Base-by-base conservation (phyloP, 2,888 invertebrate genomes). In the Dendrolimus houi region DNA sequence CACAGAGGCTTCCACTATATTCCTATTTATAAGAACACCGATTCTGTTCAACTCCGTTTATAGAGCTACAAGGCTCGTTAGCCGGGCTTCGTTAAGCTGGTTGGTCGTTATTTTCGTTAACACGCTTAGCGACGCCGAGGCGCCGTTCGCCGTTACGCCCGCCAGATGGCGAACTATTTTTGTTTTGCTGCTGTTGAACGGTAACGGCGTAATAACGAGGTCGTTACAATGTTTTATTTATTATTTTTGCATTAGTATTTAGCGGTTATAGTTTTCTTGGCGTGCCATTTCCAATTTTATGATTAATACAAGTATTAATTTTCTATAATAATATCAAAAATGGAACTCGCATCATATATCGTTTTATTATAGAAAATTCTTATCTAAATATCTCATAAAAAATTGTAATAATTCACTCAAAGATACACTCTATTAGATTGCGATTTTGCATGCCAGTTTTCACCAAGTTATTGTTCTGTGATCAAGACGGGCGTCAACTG, bases 31-130 rank as follows among this genome's bases (percentile, higher is more conserved):
- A 63, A 68, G 75, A 71, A 79, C 58, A 71, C 75, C 74, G 74
- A 72, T 62, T 62, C 59, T 61, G 60, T 60, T 59, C 41, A 55
- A 59, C 70, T 68, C 67, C 74, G 83, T 80, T 79, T 79, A 79
- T 67, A 62, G 79, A 72, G 70, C 72, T 74, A 47, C 47, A 12
- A n/a, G 47, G 2, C 47, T 47, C 47, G 47, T 47, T 47, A 47
- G 47, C 47, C 12, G 9, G 47, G 47, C 47, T 70, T 65, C 73
- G 73, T 72, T 72, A 74, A 61, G 69, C 70, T 64, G 71, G 70
- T 74, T 74, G 71, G 79, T 71, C 85, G 83, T 83, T 85, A 84
- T 81, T 82, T 70, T 77, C 79, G 83, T 77, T 81, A 72, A 66
- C 72, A 63, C 67, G 64, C 73, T 67, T 65, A 69, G 72, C 55